Evolutionary conservation across 1,140 invertebrate species (phyloP).

Genomic region (Drosophila arizonae): DNA sequence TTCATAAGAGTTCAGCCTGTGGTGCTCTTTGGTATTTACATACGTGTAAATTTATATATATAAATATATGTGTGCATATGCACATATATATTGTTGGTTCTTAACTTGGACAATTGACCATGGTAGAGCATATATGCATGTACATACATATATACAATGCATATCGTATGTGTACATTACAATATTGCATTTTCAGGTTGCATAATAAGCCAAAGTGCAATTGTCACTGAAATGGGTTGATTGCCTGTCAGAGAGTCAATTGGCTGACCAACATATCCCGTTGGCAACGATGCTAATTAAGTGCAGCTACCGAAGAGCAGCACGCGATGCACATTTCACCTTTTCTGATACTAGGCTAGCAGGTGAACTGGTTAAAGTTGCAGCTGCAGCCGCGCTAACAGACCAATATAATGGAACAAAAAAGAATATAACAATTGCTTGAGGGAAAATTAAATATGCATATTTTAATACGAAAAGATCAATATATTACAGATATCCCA

Average conservation of each 20-base stretch:
- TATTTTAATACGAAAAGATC: too few relatives aligned
- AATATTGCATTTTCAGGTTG: slow-evolving; percentile 57
- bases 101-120: slow-evolving; percentile 21
- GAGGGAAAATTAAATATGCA: too few relatives aligned
- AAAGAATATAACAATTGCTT: neutral
- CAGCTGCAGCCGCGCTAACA: too few relatives aligned
- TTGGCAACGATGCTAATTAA: slow-evolving; percentile 71
- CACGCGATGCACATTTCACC: neutral
- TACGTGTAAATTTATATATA: too few relatives aligned
- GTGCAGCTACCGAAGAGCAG: slow-evolving; percentile 46
- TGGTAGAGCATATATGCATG: neutral
- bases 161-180: neutral
- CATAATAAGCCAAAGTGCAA: slow-evolving; percentile 70
- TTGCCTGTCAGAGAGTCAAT: slow-evolving; percentile 46
- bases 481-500: too few relatives aligned
- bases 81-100: slow-evolving; percentile 1
- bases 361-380: too few relatives aligned
- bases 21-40: neutral
- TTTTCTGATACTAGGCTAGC: too few relatives aligned
- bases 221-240: slow-evolving; percentile 57
- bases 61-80: neutral
- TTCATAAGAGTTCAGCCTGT: neutral
- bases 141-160: neutral
- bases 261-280: slow-evolving; percentile 39
- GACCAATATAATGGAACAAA: too few relatives aligned